Conservation (phyloP, 2,113 vertebrate species). For the Triplophysa siluroides region DNA sequence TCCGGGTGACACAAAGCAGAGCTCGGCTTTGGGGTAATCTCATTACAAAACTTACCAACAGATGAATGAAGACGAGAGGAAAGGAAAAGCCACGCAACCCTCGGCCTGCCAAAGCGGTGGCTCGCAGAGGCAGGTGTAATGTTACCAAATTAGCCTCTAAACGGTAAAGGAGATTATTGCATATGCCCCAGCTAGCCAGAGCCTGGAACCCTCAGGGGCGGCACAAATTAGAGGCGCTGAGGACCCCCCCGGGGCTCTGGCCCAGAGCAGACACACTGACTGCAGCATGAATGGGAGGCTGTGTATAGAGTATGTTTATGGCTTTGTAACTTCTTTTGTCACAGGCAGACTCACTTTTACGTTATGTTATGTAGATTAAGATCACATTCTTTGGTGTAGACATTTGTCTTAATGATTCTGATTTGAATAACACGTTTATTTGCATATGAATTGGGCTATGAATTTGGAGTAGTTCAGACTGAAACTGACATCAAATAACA, state of each 20-base stretch:
- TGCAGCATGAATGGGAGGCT: background rate
- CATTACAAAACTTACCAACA: constrained; percentile 80
- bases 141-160: constrained; percentile 83
- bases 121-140: constrained; percentile 80
- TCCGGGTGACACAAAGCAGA: constrained; percentile 75
- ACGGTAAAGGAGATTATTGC: constrained; percentile 82
- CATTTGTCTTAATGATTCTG: no score
- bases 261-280: constrained; percentile 52
- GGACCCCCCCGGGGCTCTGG: constrained; percentile 64
- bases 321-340: background rate
- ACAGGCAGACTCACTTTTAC: background rate
- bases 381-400: no score
- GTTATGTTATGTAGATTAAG: background rate
- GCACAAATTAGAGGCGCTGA: constrained; percentile 63
- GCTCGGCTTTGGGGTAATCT: constrained; percentile 78
- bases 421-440: no score
- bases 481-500: no score
- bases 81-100: constrained; percentile 60
- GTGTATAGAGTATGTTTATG: background rate
- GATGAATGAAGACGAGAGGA: constrained; percentile 54
- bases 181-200: constrained; percentile 75
- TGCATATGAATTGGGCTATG: no score
- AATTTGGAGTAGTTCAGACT: no score
- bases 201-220: constrained; percentile 71
- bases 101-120: constrained; percentile 66